Evolutionary conservation across 2,888 invertebrate genomes (phyloP).

Genomic region (Cepaea hortensis): DNA sequence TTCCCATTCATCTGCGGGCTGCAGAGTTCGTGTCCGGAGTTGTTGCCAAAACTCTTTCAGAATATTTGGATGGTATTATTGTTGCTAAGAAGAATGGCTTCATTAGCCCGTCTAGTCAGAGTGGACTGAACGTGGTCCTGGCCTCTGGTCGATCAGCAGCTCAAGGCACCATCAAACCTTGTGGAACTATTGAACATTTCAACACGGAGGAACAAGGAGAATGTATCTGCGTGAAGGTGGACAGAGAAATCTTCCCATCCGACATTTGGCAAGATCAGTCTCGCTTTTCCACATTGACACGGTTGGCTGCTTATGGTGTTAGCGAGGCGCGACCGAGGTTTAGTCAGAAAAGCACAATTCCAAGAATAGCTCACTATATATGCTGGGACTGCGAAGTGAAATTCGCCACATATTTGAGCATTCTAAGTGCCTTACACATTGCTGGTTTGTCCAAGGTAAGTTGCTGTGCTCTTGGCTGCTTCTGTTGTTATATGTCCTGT

Average conservation of each 20-base stretch:
- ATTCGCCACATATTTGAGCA: conserved; percentile 53
- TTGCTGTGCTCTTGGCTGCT: not conserved
- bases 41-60: conserved; percentile 47
- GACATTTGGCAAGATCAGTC: conserved; percentile 52
- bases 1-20: conserved; percentile 55
- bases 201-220: conserved; percentile 51
- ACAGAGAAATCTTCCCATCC: conserved; percentile 49
- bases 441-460: conserved; percentile 55
- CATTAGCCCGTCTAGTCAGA: conserved; percentile 46
- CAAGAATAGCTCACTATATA: conserved; percentile 55
- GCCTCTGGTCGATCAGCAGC: conserved; percentile 46
- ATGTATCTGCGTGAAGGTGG: conserved; percentile 53
- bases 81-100: conserved; percentile 54
- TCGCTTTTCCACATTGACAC: conserved; percentile 50
- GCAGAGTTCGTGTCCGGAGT: conserved; percentile 54
- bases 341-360: conserved; percentile 47
- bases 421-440: conserved; percentile 53
- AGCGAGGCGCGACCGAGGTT: conserved; percentile 33
- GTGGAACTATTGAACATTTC: conserved; percentile 51
- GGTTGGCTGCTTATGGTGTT: conserved; percentile 52
- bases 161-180: conserved; percentile 54
- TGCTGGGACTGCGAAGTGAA: conserved; percentile 55
- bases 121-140: conserved; percentile 46
- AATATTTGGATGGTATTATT: conserved; percentile 54
- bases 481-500: not conserved